Base-by-base conservation (phyloP, 2,888 invertebrate species). In the Ophion obscuratus region DNA sequence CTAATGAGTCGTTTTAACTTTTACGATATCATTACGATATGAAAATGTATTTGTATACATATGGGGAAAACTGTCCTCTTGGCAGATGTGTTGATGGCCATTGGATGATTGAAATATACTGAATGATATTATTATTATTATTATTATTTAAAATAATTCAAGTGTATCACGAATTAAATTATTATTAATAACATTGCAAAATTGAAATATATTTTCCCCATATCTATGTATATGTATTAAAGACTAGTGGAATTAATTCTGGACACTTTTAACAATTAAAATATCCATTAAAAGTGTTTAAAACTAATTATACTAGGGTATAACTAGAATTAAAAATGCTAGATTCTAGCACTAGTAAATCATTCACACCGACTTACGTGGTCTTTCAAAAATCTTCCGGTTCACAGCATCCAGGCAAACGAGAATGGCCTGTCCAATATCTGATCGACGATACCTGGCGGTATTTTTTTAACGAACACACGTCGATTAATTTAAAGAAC, bases 321-420 rank as follows among this genome's bases (percentile, higher is more conserved):
- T 40, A 40, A 1, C 40, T 40, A 40, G 40, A 40, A 7, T 40
- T 40, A 40, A 7, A 40, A 40, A 40, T 0, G 40, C 40, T 40
- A 40, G 40, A 40, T 40, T 40, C 40, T 40, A 40, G 40, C 7
- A 40, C 40, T 40, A 40, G 40, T 2, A 40, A 40, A 40, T 40
- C 40, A 40, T 40, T 40, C 40, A 9, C 40, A 2, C 9, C 7
- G 40, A 40, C 40, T 40, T 40, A 40, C 7, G 1, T 9, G n/a
- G 40, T 66, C 59, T 67, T 78, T 83, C 57, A 73, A 66, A 77
- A 47, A 73, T 67, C 66, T 78, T 78, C 67, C 47, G 77, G 73
- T 40, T 83, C 44, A 31, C 44, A 64, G 79, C 71, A 79, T 62
- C 62, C 57, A 31, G 79, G 47, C 47, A 62, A 79, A 71, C n/a